phyloP scores from a whole-genome alignment of 37 sponge, comb jelly and placozoan genomes.

The Ianthella basta region DNA sequence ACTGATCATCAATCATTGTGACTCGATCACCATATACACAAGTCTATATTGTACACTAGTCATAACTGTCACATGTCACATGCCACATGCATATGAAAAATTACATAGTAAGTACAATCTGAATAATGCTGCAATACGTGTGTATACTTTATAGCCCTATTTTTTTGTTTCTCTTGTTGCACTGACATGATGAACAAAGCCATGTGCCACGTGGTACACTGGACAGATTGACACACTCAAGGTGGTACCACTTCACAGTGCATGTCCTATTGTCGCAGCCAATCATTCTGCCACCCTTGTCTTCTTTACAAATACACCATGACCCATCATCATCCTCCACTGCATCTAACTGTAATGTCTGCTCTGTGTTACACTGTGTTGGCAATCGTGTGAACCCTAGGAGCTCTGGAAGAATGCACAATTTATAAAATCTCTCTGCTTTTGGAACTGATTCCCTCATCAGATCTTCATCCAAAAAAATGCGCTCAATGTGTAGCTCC shows the following conservation, averaged over 20 bases:
- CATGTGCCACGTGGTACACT: conserved; percentile 36
- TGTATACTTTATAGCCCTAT: conserved; percentile 11
- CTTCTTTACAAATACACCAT: conserved; percentile 48
- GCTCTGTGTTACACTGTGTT: not conserved
- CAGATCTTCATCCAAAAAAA: conserved; percentile 20
- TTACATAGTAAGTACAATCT: not conserved
- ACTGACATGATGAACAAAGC: too few relatives aligned
- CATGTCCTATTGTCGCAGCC: conserved; percentile 53
- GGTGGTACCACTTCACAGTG: conserved; percentile 44
- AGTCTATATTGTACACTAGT: not conserved
- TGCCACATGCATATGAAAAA: not conserved
- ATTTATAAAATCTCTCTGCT: not conserved
- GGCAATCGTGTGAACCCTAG: conserved; percentile 37
- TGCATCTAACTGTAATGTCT: not conserved
- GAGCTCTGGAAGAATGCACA: conserved; percentile 51
- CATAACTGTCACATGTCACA: not conserved
- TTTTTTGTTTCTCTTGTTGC: too few relatives aligned
- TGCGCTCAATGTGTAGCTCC: conserved; percentile 47
- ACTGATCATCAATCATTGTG: not conserved
- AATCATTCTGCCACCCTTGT: conserved; percentile 50
- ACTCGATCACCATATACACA: not conserved
- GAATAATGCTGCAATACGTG: not conserved
- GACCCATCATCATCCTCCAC: conserved; percentile 43
- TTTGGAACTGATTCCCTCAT: conserved; percentile 14
- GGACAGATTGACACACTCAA: conserved; percentile 17